Evolutionary conservation across 2,888 invertebrate genomes (phyloP), one percentile per base, ranked within the genome.

Genomic region (Lasioglossum malachurum): DNA sequence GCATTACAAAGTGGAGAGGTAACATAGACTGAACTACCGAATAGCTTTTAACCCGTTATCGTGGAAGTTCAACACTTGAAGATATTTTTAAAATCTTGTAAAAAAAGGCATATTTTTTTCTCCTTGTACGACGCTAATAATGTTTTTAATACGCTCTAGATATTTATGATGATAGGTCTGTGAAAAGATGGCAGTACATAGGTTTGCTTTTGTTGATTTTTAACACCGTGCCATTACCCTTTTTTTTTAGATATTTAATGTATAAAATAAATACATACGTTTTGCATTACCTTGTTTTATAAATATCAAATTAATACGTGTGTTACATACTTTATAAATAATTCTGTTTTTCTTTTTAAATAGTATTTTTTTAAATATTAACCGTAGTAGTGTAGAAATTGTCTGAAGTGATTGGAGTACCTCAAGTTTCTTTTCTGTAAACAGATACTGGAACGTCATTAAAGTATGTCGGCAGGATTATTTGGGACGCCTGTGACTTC

Each of bases 401-500:
- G 78, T 57, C 27, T 86, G 14, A 27, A n/a, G 64, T 80, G 57
- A 49, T 57, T 8, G 44, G 19, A 71, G 16, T 71, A 67, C 19
- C 31, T 78, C 12, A 49, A 38, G 27, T 69, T 83, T 67, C 57
- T 46, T 35, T 82, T 41, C 14, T 74, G 74, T 80, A 81, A 44
- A 84, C 53, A 79, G 64, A 71, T 83, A 75, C 35, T 80, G 79
- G 60, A 84, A 87, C 82, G 79, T 87, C 80, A 90, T 96, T 96
- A 97, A 69, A 97, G 94, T 81, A 97, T 95, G 93, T 97, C 97
- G 19, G 96, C 95, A 12, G 97, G 96, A 94, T 96, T 97, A 92
- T 96, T 96, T 14, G 97, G 96, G 77, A 97, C 96, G 53, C 97
- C 97, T 67, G 97, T 97, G 2, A 98, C 96, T 93, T 98, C 98